Percentiles rank a stretch among this genome's conserved stretches.
phyloP scores from a whole-genome alignment of 2,797 vertebrate genomes.

The Crax fasciolata region DNA sequence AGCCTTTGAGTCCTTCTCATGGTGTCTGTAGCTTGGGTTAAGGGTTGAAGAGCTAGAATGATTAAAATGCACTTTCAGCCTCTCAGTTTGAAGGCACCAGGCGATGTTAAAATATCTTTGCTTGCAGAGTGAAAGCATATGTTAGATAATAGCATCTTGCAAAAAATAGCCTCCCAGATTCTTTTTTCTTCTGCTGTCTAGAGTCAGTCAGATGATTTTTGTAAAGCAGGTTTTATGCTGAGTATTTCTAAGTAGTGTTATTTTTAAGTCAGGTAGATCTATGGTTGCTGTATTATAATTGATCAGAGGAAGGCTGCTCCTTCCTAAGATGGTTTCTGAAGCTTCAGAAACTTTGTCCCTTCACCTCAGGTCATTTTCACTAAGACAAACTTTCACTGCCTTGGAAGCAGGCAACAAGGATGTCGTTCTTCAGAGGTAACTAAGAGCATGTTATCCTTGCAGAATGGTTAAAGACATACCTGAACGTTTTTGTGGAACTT shows the following conservation, averaged over 20 bases:
- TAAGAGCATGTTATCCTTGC: background rate
- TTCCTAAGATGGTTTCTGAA: conserved; percentile 7
- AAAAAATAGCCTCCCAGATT: background rate
- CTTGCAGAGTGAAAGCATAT: background rate
- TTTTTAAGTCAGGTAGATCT: conserved; percentile 45
- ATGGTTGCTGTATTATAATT: conserved; percentile 7
- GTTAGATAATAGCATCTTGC: background rate
- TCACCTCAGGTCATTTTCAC: background rate
- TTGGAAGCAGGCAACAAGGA: background rate
- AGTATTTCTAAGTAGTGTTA: background rate
- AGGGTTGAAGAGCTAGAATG: background rate
- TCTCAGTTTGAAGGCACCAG: background rate
- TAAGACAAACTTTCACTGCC: background rate
- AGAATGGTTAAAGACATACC: background rate
- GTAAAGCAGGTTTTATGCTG: background rate
- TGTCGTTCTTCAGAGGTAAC: background rate
- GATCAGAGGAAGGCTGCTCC: background rate
- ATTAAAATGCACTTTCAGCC: background rate
- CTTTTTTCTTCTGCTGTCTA: background rate
- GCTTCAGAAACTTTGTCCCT: background rate
- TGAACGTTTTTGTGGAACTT: background rate
- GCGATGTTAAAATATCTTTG: background rate
- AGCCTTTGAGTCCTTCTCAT: accelerated
- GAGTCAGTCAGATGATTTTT: background rate
- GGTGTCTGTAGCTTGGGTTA: background rate